These are phyloP conservation scores for Diachasmimorpha longicaudata DNA, from an alignment of 1,140 invertebrate genomes.

Conservation along the genomic window DNA sequence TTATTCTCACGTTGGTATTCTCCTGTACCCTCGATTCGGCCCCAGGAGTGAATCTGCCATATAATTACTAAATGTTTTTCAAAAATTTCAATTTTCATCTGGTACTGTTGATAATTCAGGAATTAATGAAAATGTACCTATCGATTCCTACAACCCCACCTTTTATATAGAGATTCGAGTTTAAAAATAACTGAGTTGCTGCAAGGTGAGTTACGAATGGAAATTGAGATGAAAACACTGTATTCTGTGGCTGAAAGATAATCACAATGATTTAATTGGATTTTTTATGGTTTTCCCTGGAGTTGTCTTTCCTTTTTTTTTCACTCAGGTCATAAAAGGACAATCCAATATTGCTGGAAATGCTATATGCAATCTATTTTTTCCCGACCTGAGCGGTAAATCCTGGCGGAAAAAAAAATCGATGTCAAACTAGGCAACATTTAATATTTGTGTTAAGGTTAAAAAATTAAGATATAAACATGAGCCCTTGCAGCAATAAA, in stretches of 20 bases:
- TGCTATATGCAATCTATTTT: not conserved
- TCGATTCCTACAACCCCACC: too few relatives aligned
- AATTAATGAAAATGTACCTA: too few relatives aligned
- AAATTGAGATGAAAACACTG: not conserved
- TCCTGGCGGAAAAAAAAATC: not conserved
- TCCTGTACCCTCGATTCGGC: not conserved
- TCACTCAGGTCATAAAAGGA: not conserved
- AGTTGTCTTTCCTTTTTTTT: not conserved
- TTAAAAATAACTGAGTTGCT: too few relatives aligned
- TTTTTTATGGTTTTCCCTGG: not conserved
- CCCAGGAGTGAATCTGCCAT: too few relatives aligned
- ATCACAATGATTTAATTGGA: not conserved
- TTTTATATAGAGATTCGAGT: too few relatives aligned
- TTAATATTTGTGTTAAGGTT: not conserved
- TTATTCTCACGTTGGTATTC: not conserved
- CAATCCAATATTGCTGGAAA: not conserved
- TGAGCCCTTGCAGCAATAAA: not conserved
- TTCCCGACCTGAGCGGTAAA: not conserved
- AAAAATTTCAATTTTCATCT: too few relatives aligned
- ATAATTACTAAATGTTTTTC: too few relatives aligned
- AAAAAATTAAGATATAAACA: not conserved
- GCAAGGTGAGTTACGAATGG: too few relatives aligned
- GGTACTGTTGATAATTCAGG: too few relatives aligned
- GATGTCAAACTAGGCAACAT: not conserved
- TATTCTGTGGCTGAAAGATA: not conserved